Evolutionary conservation across 2,888 invertebrate species (phyloP).

Genomic region (Rhaphigaster nebulosa): DNA sequence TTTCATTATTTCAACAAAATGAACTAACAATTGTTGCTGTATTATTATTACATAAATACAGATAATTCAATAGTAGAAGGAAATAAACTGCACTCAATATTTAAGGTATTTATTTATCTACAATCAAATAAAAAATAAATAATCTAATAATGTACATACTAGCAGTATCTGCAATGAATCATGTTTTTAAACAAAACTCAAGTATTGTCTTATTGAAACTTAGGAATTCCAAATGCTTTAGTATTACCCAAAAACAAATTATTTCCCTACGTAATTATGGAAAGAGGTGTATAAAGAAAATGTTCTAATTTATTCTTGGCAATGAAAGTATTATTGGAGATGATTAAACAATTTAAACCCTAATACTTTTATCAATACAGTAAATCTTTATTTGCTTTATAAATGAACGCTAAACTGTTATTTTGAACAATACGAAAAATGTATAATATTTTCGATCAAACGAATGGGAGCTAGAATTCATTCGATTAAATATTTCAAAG

Average conservation of each 20-base stretch:
- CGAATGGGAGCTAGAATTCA: too few species aligned
- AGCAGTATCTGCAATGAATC: neutral
- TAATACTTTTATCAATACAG: too few species aligned
- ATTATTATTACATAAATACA: neutral
- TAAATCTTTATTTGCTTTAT: too few species aligned
- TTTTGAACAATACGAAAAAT: too few species aligned
- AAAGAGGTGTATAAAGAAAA: neutral
- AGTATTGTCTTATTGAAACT: neutral
- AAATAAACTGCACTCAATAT: neutral
- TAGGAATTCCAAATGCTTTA: neutral
- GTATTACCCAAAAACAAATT: neutral
- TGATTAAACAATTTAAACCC: too few species aligned
- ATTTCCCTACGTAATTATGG: neutral
- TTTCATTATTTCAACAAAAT: neutral
- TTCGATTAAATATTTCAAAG: too few species aligned
- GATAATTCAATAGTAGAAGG: neutral
- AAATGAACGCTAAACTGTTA: too few species aligned
- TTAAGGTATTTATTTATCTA: neutral
- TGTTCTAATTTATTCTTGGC: too few species aligned
- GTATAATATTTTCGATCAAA: too few species aligned
- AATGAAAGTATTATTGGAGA: too few species aligned
- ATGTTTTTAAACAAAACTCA: neutral
- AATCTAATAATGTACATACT: neutral
- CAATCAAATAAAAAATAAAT: slow-evolving; percentile 16
- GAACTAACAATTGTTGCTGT: neutral